These are phyloP conservation scores for Oligia latruncula DNA, from an alignment of 2,888 invertebrate species.

Conservation along the genomic window DNA sequence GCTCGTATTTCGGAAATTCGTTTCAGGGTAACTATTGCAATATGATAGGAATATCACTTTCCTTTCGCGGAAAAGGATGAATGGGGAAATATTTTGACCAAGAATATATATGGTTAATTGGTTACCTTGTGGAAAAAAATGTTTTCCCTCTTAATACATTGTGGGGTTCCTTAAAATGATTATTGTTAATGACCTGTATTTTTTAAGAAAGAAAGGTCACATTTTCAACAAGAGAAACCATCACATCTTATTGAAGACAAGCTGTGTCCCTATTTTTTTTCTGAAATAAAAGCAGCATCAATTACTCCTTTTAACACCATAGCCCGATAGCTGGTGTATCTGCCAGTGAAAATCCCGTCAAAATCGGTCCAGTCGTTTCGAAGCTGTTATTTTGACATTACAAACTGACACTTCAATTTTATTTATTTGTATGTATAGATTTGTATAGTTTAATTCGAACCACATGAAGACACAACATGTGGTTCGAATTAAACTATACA, in stretches of 20 bases:
- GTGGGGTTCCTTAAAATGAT: background rate
- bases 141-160: background rate
- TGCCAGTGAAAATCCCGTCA: too few relatives aligned
- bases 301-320: too few relatives aligned
- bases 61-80: conserved; percentile 11
- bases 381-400: background rate
- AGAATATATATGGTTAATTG: background rate
- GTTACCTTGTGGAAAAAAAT: background rate
- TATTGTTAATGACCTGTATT: background rate
- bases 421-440: background rate
- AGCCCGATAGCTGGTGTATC: too few relatives aligned
- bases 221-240: background rate
- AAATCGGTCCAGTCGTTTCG: too few relatives aligned
- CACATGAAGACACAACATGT: too few relatives aligned
- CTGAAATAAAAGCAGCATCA: too few relatives aligned
- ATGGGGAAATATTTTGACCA: conserved; percentile 22
- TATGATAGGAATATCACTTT: conserved; percentile 56
- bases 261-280: too few relatives aligned
- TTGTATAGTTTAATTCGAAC: background rate
- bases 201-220: background rate
- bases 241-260: background rate
- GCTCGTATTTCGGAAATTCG: conserved; percentile 55
- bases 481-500: too few relatives aligned
- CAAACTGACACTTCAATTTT: background rate
- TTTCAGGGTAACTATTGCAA: conserved; percentile 47